Conservation (phyloP, 2,113 vertebrate species). For the Romanogobio albipinnatus region DNA sequence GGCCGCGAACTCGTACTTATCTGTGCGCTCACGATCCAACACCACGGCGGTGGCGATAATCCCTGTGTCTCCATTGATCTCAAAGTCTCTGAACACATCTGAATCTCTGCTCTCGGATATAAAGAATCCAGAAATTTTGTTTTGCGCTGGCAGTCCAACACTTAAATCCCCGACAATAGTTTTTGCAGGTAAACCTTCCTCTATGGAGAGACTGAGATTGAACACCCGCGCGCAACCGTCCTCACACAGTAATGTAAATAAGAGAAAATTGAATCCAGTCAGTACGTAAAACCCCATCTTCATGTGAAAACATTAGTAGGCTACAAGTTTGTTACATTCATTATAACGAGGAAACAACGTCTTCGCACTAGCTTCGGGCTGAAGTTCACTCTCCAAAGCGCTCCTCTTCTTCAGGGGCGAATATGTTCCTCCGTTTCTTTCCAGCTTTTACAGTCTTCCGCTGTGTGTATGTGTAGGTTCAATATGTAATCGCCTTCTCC, state of each 20-base stretch:
- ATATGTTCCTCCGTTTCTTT: neutral
- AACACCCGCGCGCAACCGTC: conserved; percentile 76
- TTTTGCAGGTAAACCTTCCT: conserved; percentile 83
- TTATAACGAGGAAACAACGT: neutral
- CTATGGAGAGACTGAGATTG: conserved; percentile 82
- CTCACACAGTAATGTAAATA: conserved; percentile 60
- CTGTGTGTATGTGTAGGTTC: neutral
- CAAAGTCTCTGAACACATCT: conserved; percentile 85
- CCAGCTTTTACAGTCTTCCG: neutral
- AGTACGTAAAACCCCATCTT: conserved; percentile 30
- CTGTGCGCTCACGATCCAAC: conserved; percentile 86
- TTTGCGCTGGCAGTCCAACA: conserved; percentile 73
- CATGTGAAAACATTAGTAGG: neutral
- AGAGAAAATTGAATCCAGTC: conserved; percentile 41
- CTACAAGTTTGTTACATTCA: too few species aligned
- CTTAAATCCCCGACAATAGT: conserved; percentile 87
- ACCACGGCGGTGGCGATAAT: conserved; percentile 84
- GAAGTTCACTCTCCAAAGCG: conserved; percentile 37
- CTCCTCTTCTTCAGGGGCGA: neutral
- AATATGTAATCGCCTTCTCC: neutral
- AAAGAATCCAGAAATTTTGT: conserved; percentile 80
- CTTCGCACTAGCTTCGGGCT: neutral
- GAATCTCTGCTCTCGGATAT: conserved; percentile 89
- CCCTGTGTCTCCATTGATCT: conserved; percentile 86
- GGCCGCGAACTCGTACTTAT: conserved; percentile 86